Conservation (phyloP, 2,797 vertebrate genomes). For the Adrianichthys oophorus region DNA sequence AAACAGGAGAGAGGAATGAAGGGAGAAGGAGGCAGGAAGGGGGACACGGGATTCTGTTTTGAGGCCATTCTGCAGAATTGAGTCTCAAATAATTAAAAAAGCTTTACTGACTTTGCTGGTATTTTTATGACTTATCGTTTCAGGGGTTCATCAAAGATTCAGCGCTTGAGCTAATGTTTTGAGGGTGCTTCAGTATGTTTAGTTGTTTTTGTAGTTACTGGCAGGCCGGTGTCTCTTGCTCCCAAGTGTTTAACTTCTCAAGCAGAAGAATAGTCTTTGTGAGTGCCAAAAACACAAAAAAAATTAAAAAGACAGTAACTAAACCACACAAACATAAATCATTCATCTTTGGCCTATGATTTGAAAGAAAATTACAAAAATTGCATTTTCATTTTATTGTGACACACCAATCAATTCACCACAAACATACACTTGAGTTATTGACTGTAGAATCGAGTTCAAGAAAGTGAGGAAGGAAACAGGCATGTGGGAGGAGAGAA, state of each 20-base stretch:
- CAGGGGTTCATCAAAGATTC: too few relatives aligned
- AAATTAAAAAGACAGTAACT: not conserved
- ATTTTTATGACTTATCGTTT: too few relatives aligned
- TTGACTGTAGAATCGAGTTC: not conserved
- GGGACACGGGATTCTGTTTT: slow-evolving; percentile 13
- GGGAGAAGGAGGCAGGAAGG: slow-evolving; percentile 7
- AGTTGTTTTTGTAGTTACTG: not conserved
- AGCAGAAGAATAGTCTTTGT: slow-evolving; percentile 21
- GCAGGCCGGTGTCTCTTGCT: slow-evolving; percentile 9
- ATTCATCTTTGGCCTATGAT: not conserved
- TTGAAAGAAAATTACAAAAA: not conserved
- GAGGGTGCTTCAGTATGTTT: too few relatives aligned
- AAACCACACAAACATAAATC: slow-evolving; percentile 5
- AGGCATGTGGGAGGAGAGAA: too few relatives aligned
- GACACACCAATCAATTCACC: not conserved
- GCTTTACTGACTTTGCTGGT: too few relatives aligned
- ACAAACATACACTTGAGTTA: slow-evolving; percentile 4
- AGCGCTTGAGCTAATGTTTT: too few relatives aligned
- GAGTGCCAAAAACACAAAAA: slow-evolving; percentile 5
- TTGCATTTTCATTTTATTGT: slow-evolving; percentile 7
- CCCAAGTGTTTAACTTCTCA: slow-evolving; percentile 22
- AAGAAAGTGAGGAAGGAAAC: not conserved
- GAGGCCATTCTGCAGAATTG: slow-evolving; percentile 48
- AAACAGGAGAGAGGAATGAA: slow-evolving; percentile 30
- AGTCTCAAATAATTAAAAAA: slow-evolving; percentile 40